Percentiles rank a stretch among this genome's conserved stretches.
These are phyloP conservation scores for Sebastes flavidus DNA, from an alignment of 2,797 vertebrate genomes.

Conservation along the genomic window DNA sequence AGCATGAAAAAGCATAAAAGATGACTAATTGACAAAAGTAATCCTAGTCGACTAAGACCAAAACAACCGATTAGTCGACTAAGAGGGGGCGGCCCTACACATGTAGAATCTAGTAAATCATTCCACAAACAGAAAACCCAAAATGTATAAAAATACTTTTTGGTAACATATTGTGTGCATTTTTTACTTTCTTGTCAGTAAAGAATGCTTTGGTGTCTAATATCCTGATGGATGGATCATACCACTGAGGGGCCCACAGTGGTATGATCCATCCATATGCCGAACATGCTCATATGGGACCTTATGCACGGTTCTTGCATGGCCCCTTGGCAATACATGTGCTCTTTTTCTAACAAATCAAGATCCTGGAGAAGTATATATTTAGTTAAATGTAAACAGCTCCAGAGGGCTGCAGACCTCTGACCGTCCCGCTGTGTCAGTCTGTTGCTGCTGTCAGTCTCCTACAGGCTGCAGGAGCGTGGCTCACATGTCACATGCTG, in stretches of 20 bases:
- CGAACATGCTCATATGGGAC: neutral
- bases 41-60: no score
- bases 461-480: neutral
- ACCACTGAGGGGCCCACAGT: neutral
- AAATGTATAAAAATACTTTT: neutral
- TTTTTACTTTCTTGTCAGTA: neutral
- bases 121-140: neutral
- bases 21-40: no score
- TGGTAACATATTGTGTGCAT: neutral
- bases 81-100: no score
- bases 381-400: slow-evolving; percentile 4
- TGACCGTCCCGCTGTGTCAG: slow-evolving; percentile 7
- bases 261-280: neutral
- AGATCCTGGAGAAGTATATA: neutral
- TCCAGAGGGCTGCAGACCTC: slow-evolving; percentile 2
- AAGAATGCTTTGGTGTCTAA: neutral
- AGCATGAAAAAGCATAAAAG: no score
- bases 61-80: no score
- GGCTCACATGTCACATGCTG: neutral
- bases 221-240: neutral
- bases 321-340: neutral
- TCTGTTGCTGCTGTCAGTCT: slow-evolving; percentile 32
- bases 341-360: neutral
- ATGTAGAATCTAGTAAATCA: neutral
- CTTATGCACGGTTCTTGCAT: neutral